Conservation (phyloP, 2,888 invertebrate species). For the Tenthredo scrophulariae region DNA sequence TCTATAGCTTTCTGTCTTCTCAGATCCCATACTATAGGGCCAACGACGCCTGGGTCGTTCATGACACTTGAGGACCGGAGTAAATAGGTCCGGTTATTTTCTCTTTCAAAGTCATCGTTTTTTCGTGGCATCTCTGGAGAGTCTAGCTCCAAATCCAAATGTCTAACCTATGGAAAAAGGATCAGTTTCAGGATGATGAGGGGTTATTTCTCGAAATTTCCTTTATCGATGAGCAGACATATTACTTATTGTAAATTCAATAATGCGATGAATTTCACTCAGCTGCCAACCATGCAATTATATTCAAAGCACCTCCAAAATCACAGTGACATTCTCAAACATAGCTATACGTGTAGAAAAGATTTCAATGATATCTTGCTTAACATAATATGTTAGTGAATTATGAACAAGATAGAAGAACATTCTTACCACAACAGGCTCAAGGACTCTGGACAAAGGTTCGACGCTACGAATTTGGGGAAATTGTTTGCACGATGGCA, state of each 20-base stretch:
- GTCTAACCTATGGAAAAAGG: constrained; percentile 64
- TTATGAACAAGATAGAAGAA: background rate
- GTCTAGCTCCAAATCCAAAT: constrained; percentile 71
- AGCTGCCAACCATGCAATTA: background rate
- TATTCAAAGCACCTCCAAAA: background rate
- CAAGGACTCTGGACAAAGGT: constrained; percentile 88
- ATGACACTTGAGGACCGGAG: constrained; percentile 85
- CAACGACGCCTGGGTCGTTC: constrained; percentile 90
- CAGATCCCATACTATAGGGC: constrained; percentile 91
- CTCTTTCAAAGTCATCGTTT: constrained; percentile 63
- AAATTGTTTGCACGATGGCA: constrained; percentile 92
- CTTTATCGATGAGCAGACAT: background rate
- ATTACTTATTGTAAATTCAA: background rate
- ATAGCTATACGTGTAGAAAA: background rate
- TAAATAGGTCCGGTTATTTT: constrained; percentile 75
- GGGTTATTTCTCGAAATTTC: background rate
- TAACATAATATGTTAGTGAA: background rate
- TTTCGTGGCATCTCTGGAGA: constrained; percentile 69
- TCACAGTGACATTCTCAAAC: background rate
- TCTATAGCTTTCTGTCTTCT: constrained; percentile 83
- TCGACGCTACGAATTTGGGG: constrained; percentile 89
- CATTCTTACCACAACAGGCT: constrained; percentile 87
- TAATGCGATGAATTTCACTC: background rate
- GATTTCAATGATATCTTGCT: background rate
- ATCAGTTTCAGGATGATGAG: background rate